Evolutionary conservation across 2,113 vertebrate genomes (phyloP), one percentile per base, ranked within the genome.

Genomic region (Gallinago undulata): DNA sequence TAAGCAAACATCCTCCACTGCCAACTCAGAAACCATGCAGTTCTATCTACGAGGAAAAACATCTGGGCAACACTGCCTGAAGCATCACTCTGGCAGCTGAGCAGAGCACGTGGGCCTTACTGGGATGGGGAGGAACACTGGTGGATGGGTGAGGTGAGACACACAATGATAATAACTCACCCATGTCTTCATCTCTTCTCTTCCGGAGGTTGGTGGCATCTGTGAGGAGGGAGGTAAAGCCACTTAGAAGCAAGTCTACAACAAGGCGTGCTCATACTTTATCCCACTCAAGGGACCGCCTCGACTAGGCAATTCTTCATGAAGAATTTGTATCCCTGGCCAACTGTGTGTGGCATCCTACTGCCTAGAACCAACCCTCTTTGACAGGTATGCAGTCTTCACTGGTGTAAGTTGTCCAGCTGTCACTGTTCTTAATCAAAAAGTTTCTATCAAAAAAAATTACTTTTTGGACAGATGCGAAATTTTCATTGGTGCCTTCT

Each of bases 291-390:
- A 90, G 7, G 51, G 24, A 43, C 2, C 25, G 41, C 11, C 41
- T 63, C 0, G 1, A 21, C 0, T 6, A 35, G 56, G n/a, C 19
- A 77, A 22, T 31, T 10, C 33, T 67, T 47, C 10, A 2, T 43
- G 66, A 48, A 75, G 45, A 39, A 28, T 39, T 69, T 68, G 4
- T 12, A 27, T 35, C 12, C 66, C 64, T 75, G 68, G 22, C 7
- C 41, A 59, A 1, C 16, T 5, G 5, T 17, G 16, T 0, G 2
- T 66, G 55, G 25, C 55, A 43, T 24, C 31, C 45, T 33, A 74
- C 10, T 1, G 1, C 25, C 55, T 27, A 6, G 1, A 72, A 53
- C 14, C 47, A 75, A 8, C 27, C 22, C n/a, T 6, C 11, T 70
- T 24, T 45, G 78, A 6, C 1, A 7, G 48, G 19, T 0, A 0